Base-by-base conservation (phyloP, 2,888 invertebrate species). In the Trissolcus brochymenae region DNA sequence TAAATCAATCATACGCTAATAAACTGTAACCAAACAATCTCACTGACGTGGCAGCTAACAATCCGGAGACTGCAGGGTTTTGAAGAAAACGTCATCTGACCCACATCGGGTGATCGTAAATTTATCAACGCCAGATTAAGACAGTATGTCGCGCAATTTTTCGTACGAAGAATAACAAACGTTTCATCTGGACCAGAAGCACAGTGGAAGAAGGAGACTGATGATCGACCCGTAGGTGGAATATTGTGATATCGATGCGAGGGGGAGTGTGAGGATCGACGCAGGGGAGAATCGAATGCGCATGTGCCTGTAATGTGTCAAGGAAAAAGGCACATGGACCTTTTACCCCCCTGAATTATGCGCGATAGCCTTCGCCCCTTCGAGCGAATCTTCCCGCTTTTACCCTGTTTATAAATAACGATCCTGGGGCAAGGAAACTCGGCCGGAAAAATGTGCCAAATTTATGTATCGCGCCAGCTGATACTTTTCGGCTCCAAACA, bases 331-430 rank as follows among this genome's bases (percentile, higher is more conserved):
- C 73, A 73, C 73, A 73, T 73, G 73, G 51, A 51, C 51, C 51
- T 35, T 65, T 73, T 65, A 50, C 59, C 40, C 54, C 60, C 35
- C 35, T 67, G 61, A 62, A 62, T 56, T 67, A 62, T 67, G 53
- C 62, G 50, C 62, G n/a, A 16, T 16, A 35, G 67, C 61, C 55
- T 46, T 62, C 73, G 65, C 72, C 66, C 72, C 53, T 66, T 59
- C 49, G 19, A 19, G 16, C 16, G 41, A 40, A 55, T 61, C 56
- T 57, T 53, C 16, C 54, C 62, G 57, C 50, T 62, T 67, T 74
- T 67, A 16, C 29, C 61, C 74, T 62, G 67, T 74, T 74, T 67
- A 74, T 74, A 75, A 75, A 75, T 68, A 75, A 75, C 61, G 73
- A 67, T 72, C 65, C 19, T n/a, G 46, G 56, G 51, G 67, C 56